Evolutionary conservation across 37 sponge, comb jelly and placozoan species (phyloP).

Genomic region (Bolinopsis microptera): DNA sequence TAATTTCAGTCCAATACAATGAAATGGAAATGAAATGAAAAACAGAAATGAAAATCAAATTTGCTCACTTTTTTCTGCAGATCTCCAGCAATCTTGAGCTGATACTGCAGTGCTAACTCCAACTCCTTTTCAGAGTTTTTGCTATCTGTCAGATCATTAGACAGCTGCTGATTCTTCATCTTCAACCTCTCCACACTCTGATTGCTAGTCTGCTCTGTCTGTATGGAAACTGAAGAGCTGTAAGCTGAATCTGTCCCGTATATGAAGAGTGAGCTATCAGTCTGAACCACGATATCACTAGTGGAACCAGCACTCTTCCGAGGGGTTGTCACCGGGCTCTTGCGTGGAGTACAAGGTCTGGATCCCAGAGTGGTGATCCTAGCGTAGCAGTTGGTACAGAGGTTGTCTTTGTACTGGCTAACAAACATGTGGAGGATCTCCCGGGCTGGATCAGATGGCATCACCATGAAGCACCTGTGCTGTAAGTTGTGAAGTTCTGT

Average conservation of each 20-base stretch:
- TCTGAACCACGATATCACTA: neutral
- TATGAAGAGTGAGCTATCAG: neutral
- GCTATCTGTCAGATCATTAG: constrained; percentile 30
- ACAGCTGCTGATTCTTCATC: constrained; percentile 23
- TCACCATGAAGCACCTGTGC: constrained; percentile 52
- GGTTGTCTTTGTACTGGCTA: constrained; percentile 45
- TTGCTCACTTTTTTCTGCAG: constrained; percentile 13
- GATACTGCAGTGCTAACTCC: constrained; percentile 62
- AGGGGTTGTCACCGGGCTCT: neutral
- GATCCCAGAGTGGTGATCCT: constrained; percentile 60
- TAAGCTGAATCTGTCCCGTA: constrained; percentile 49
- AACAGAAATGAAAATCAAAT: neutral
- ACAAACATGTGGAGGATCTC: constrained; percentile 65
- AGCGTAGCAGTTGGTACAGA: constrained; percentile 63
- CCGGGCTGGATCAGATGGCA: constrained; percentile 50
- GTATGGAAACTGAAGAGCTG: constrained; percentile 45
- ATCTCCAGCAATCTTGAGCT: constrained; percentile 41
- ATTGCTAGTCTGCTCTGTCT: neutral
- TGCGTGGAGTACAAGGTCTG: neutral
- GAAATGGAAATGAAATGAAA: too few relatives aligned
- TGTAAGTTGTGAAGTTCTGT: neutral
- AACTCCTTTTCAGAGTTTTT: constrained; percentile 59
- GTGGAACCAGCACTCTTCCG: neutral
- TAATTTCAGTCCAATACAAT: neutral
- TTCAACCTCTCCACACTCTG: constrained; percentile 28